These are phyloP conservation scores for Pammene fasciana DNA, from an alignment of 2,888 invertebrate genomes.

Conservation along the genomic window DNA sequence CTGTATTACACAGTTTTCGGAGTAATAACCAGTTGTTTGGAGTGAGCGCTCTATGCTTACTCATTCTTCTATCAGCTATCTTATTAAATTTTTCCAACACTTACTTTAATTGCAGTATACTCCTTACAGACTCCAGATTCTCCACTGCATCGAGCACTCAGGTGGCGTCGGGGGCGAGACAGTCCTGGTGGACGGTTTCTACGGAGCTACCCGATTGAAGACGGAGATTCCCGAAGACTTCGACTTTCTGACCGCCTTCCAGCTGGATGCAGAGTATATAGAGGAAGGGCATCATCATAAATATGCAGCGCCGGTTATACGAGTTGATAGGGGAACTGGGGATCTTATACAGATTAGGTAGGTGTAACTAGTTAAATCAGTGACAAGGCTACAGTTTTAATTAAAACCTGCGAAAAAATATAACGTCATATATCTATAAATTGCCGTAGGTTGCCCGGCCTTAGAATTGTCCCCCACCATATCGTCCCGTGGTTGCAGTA, in stretches of 20 bases:
- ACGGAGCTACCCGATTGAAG: conserved; percentile 84
- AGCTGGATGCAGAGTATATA: conserved; percentile 86
- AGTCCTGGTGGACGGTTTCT: conserved; percentile 89
- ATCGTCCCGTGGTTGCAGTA: no score
- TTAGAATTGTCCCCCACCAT: no score
- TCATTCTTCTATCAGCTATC: no score
- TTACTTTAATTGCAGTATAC: no score
- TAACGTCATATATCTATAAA: no score
- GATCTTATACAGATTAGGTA: conserved; percentile 85
- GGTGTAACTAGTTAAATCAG: background rate
- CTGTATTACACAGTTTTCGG: no score
- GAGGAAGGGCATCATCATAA: conserved; percentile 85
- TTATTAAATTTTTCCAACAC: no score
- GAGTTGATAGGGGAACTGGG: conserved; percentile 77
- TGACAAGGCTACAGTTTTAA: no score
- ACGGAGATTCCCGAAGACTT: conserved; percentile 82
- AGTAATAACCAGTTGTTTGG: no score
- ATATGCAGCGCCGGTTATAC: conserved; percentile 84
- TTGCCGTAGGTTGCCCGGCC: no score
- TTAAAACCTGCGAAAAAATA: no score
- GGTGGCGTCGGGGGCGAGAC: conserved; percentile 88
- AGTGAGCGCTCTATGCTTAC: no score
- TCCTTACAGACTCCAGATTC: conserved; percentile 67
- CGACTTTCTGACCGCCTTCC: conserved; percentile 80
- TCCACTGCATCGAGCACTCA: conserved; percentile 72